Percentiles rank a stretch among this genome's conserved stretches.
Conservation (phyloP, 2,113 vertebrate species). For the Hypomesus transpacificus region DNA sequence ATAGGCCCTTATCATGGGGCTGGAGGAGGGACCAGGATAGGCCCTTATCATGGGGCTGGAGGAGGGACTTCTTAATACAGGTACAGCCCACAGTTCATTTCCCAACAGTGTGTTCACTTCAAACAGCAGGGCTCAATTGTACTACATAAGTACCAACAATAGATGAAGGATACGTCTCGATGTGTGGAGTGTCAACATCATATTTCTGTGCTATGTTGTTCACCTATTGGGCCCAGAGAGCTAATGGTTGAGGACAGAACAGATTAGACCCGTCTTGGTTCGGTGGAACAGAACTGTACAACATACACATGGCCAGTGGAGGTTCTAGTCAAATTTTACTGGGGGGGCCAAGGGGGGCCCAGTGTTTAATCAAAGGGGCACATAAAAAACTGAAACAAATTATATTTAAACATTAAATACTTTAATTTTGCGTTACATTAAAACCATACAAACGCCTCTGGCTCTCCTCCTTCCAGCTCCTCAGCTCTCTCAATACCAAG, state of each 20-base stretch:
- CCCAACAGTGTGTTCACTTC: slow-evolving; percentile 6
- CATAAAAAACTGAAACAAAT: too few relatives aligned
- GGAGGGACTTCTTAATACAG: neutral
- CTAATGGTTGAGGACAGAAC: neutral
- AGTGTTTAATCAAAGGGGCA: too few relatives aligned
- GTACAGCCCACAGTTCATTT: slow-evolving; percentile 21
- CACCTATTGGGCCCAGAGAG: neutral
- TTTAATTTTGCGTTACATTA: too few relatives aligned
- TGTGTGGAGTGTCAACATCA: neutral
- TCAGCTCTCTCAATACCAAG: too few relatives aligned
- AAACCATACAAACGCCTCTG: too few relatives aligned
- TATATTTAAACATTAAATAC: too few relatives aligned
- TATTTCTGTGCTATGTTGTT: neutral
- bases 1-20: neutral
- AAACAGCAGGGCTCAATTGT: slow-evolving; percentile 45
- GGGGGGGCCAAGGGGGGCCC: too few relatives aligned
- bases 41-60: neutral
- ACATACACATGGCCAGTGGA: too few relatives aligned
- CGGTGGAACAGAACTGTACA: too few relatives aligned
- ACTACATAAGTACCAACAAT: slow-evolving; percentile 37
- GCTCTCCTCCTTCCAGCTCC: too few relatives aligned
- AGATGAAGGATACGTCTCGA: neutral
- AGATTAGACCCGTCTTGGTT: neutral
- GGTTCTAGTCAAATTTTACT: too few relatives aligned
- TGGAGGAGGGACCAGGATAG: neutral